phyloP scores from a whole-genome alignment of 2,113 vertebrate species.

The Epinephelus cyanopodus region DNA sequence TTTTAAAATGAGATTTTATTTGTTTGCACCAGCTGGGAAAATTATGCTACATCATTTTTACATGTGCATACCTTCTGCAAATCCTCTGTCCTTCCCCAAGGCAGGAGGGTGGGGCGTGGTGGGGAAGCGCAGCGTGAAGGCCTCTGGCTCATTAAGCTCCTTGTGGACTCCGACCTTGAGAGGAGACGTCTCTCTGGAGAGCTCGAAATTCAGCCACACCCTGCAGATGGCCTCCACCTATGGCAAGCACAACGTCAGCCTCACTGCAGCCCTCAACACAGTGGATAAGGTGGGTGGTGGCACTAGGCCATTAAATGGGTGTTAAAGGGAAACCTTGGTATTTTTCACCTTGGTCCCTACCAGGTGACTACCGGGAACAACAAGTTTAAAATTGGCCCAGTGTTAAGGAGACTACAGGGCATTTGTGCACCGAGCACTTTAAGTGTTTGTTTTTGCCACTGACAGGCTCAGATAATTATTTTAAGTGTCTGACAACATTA shows the following conservation, averaged over 20 bases:
- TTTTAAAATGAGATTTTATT: not conserved
- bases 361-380: no score
- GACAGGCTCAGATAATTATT: no score
- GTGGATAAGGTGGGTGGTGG: conserved; percentile 78
- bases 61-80: not conserved
- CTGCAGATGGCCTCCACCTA: conserved; percentile 84
- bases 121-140: conserved; percentile 82
- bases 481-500: no score
- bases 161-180: conserved; percentile 85
- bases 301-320: not conserved
- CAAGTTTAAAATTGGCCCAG: no score
- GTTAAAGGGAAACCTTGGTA: no score
- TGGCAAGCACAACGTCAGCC: conserved; percentile 83
- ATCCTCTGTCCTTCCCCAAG: conserved; percentile 64
- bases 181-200: conserved; percentile 84
- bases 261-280: conserved; percentile 81
- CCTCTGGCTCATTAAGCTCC: conserved; percentile 83
- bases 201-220: conserved; percentile 75
- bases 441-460: no score
- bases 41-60: not conserved
- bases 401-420: no score
- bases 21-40: not conserved
- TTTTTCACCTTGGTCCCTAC: no score
- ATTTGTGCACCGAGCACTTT: no score
- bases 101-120: conserved; percentile 78